phyloP scores from a whole-genome alignment of 2,113 vertebrate genomes.

The Nothocercus nigrocapillus region DNA sequence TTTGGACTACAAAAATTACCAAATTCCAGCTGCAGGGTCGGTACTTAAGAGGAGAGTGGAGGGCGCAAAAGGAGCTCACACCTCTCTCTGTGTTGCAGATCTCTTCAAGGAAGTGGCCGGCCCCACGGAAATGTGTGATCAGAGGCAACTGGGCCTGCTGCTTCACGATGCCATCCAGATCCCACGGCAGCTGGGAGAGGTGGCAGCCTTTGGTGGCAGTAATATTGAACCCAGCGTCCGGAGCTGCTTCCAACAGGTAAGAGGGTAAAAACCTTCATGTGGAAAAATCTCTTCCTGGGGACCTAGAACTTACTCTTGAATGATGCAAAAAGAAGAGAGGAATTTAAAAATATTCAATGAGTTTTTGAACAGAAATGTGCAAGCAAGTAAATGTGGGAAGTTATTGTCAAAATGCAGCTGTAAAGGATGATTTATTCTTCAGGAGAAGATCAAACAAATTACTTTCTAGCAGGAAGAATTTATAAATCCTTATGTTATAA shows the following conservation, averaged over 20 bases:
- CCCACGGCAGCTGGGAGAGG: slow-evolving; percentile 93
- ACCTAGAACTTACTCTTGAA: not conserved
- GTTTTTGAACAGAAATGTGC: not conserved
- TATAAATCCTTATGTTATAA: slow-evolving; percentile 48
- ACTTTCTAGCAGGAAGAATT: not conserved
- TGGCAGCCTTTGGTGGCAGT: slow-evolving; percentile 95
- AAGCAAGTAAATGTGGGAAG: not conserved
- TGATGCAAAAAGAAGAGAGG: not conserved
- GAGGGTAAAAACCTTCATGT: not conserved
- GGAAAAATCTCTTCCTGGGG: not conserved
- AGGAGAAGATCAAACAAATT: slow-evolving; percentile 8
- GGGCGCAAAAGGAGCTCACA: not conserved
- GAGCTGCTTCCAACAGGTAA: slow-evolving; percentile 96
- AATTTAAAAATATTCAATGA: not conserved
- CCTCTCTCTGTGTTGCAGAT: slow-evolving; percentile 74
- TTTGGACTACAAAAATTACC: not conserved
- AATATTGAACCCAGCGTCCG: slow-evolving; percentile 98
- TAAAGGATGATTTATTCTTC: slow-evolving; percentile 17
- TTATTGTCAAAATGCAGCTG: not conserved
- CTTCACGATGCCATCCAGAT: slow-evolving; percentile 97
- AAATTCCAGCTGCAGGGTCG: not conserved
- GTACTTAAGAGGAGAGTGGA: not conserved
- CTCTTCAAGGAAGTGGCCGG: slow-evolving; percentile 93
- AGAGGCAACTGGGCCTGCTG: slow-evolving; percentile 92
- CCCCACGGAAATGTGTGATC: slow-evolving; percentile 91